Evolutionary conservation across 2,113 vertebrate genomes (phyloP), one percentile per base, ranked within the genome.

Genomic region (Amblyornis subalaris): DNA sequence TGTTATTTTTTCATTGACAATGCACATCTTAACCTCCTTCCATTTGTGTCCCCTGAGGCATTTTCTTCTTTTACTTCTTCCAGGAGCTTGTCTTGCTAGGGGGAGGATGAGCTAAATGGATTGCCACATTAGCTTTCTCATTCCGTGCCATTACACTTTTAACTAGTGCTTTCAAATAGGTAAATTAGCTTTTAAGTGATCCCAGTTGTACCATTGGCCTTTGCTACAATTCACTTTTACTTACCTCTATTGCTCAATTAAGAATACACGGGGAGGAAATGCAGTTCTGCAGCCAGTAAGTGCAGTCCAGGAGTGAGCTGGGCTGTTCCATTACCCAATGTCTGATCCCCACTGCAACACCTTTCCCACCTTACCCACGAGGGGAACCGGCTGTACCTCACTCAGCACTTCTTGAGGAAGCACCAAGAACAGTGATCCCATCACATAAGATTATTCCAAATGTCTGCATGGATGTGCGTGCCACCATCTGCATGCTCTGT

Each of bases 121-220:
- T 85, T 38, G 84, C 51, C 71, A 40, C 83, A 84, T 80, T 40
- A 86, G 36, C 60, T 75, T 47, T 85, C 84, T 67, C 76, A 80
- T 71, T 77, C 42, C 26, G 14, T 72, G 73, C 47, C 65, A 60
- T 75, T 81, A 93, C 44, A 64, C 44, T 83, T 90, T 66, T 91
- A 96, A 90, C 60, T 64, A 58, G 79, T 17, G 66, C 67, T 93
- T 79, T 75, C 89, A 92, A 87, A 94, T 20, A 57, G 58, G 54
- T 38, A 87, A 89, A 94, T 82, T n/a, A 75, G 45, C 77, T 87
- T 58, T 77, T 71, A 92, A 94, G 89, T n/a, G 45, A 95, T 92
- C 87, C 91, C 94, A 79, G 66, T 38, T 69, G 89, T 42, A 50
- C 76, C 47, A 47, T 2, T 85, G 84, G 89, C 77, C 91, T 75